Base-by-base conservation (phyloP, 35 echinoderm and acorn worm genomes). In the Heliocidaris tuberculata region DNA sequence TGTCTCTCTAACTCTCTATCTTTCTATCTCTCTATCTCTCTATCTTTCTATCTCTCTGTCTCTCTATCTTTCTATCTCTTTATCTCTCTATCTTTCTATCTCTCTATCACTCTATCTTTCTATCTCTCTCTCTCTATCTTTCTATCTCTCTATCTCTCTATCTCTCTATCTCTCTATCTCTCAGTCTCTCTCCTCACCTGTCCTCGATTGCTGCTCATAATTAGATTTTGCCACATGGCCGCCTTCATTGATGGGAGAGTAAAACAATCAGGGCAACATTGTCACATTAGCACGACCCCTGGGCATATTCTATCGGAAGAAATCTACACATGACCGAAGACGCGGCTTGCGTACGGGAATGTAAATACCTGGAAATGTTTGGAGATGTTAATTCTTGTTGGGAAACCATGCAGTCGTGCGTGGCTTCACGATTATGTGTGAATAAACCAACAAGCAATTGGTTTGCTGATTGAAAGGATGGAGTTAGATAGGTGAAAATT, bases 191-290 rank as follows among this genome's bases (percentile, higher is more conserved):
- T 42, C 35, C 35, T 42, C 65, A n/a, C 65, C 65, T 78, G 65
- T 19, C 65, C 65, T 78, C 17, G 4, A 19, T 78, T n/a, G 65
- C 65, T 78, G 19, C 65, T 78, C 65, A 8, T 78, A 78, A 78
- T 78, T 78, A 78, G 65, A 78, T 78, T 78, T 78, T n/a, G 21
- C 65, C 65, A 78, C 65, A 78, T 78, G 65, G 65, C 4, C 27
- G 65, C 65, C 3, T 78, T 78, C 65, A 78, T 78, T 78, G 65
- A 78, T 78, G 65, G 65, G 27, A 78, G 21, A 24, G 65, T 78
- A 78, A 78, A 78, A 78, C 65, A 78, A 78, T 78, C 65, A 78
- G 65, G 65, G 65, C 65, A 78, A 78, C 65, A 78, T n/a, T 78
- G 24, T 78, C 65, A 78, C 65, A 2, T 78, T 78, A 78, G 65